Conservation (phyloP, 1,140 invertebrate species). For the Lutraria rhynchaena region DNA sequence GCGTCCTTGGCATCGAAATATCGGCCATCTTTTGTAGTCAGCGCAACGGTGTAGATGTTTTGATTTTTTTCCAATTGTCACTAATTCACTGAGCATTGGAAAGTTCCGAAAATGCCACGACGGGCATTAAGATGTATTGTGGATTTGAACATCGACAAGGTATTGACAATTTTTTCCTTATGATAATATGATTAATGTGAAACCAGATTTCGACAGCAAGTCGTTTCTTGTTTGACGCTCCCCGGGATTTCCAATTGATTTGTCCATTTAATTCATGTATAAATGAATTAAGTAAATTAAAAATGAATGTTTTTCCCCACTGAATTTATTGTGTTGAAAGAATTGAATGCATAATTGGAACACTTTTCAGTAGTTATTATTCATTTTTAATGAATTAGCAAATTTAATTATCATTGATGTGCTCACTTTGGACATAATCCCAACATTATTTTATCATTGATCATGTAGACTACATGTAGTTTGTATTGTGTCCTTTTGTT, state of each 20-base stretch:
- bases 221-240: constrained; percentile 35
- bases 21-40: constrained; percentile 3
- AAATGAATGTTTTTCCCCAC: neutral
- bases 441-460: neutral
- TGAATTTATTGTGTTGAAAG: neutral
- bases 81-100: neutral
- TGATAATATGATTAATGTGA: neutral
- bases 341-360: neutral
- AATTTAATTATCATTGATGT: neutral
- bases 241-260: neutral
- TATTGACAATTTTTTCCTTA: constrained; percentile 65
- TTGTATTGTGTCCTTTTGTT: too few relatives aligned
- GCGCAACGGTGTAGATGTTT: constrained; percentile 37
- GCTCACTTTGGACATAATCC: neutral
- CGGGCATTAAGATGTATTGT: constrained; percentile 77
- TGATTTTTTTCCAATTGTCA: constrained; percentile 12
- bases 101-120: constrained; percentile 69
- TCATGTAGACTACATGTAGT: neutral
- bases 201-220: constrained; percentile 5
- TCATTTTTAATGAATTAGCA: neutral
- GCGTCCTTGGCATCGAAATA: constrained; percentile 47
- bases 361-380: neutral
- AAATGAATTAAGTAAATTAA: neutral
- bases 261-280: neutral
- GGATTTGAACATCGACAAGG: constrained; percentile 75